A percentile compares a stretch with the other conserved stretches of the same genome.
phyloP scores from a whole-genome alignment of 2,888 invertebrate genomes.

The Tinea trinotella region DNA sequence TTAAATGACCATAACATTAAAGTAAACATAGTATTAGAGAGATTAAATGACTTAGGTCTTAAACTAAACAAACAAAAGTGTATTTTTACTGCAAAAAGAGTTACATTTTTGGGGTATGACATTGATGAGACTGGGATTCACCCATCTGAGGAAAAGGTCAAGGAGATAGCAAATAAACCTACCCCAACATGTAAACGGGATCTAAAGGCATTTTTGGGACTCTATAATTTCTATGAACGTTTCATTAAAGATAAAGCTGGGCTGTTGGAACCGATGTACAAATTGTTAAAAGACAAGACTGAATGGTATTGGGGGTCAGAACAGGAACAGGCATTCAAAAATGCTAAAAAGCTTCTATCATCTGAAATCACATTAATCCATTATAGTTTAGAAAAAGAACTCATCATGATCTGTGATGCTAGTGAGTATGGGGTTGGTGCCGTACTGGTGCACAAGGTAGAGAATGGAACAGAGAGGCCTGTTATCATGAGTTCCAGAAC shows the following conservation, averaged over 20 bases:
- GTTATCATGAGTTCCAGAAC: conserved; percentile 23
- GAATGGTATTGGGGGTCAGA: conserved; percentile 19
- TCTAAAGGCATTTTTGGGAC: conserved; percentile 25
- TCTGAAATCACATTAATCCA: conserved; percentile 20
- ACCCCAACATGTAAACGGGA: conserved; percentile 23
- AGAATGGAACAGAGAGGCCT: conserved; percentile 24
- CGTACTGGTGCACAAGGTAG: conserved; percentile 22
- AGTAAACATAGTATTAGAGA: conserved; percentile 19
- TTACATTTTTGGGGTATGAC: conserved; percentile 4
- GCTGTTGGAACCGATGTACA: conserved; percentile 22
- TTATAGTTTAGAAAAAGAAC: conserved; percentile 19
- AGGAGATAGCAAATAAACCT: conserved; percentile 24
- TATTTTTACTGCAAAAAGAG: not conserved
- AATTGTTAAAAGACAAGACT: conserved; percentile 4
- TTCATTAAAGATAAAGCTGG: conserved; percentile 18
- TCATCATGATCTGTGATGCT: conserved; percentile 25
- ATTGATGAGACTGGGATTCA: conserved; percentile 24
- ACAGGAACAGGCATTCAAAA: conserved; percentile 23
- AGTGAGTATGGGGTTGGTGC: conserved; percentile 25
- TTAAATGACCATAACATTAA: conserved; percentile 20
- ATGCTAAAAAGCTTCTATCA: conserved; percentile 20
- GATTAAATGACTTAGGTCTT: conserved; percentile 21
- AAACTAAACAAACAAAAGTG: conserved; percentile 22
- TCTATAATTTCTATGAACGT: conserved; percentile 22
- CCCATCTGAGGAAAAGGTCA: conserved; percentile 24